Conservation (phyloP, 2,888 invertebrate species). For the Zygogramma bicolorata region DNA sequence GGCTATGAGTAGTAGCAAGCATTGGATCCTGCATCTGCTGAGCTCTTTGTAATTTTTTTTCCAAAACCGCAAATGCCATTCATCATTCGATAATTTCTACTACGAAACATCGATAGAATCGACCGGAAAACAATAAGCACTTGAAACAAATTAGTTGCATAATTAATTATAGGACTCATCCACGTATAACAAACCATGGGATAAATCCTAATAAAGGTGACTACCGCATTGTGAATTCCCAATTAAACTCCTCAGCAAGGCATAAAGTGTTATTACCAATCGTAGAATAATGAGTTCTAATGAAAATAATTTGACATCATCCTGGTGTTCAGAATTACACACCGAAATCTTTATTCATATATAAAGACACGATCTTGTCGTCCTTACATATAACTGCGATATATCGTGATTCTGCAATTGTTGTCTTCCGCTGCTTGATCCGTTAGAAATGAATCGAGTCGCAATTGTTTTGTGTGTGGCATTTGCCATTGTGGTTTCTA, state of each 20-base stretch:
- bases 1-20: too few relatives aligned
- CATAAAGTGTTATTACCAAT: conserved; percentile 10
- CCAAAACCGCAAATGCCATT: too few relatives aligned
- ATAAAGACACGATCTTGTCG: background rate
- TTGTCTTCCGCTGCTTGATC: background rate
- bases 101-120: too few relatives aligned
- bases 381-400: background rate
- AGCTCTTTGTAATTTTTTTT: too few relatives aligned
- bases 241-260: conserved; percentile 6
- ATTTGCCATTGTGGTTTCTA: background rate
- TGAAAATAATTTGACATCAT: conserved; percentile 5
- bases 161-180: background rate
- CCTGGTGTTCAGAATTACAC: conserved; percentile 3
- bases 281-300: conserved; percentile 2
- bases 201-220: conserved; percentile 4
- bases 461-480: background rate
- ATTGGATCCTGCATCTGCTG: too few relatives aligned
- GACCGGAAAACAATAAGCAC: background rate
- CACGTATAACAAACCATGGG: background rate
- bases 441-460: background rate
- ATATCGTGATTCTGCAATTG: background rate
- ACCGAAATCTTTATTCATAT: conserved; percentile 6
- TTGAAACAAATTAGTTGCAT: background rate
- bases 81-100: too few relatives aligned
- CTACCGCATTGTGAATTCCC: background rate